Conservation (phyloP, 2,113 vertebrate species). For the Lophotis ruficrista region DNA sequence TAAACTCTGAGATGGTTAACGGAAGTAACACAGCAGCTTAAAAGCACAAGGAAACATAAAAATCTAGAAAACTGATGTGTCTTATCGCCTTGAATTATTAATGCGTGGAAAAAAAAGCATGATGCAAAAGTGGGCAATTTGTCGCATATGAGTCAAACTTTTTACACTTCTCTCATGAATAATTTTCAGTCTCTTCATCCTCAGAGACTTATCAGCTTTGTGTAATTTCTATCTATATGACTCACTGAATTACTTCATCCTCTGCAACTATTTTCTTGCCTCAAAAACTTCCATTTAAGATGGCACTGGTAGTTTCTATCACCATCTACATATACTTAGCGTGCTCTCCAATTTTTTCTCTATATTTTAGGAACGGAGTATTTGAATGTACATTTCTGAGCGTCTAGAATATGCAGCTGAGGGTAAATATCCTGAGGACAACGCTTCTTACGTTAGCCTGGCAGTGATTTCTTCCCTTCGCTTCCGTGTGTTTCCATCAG, state of each 20-base stretch:
- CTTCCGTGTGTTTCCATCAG: not conserved
- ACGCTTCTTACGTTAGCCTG: not conserved
- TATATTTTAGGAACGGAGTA: not conserved
- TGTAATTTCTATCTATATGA: not conserved
- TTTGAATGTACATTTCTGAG: not conserved
- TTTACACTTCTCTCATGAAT: not conserved
- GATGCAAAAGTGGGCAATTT: not conserved
- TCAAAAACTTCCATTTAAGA: not conserved
- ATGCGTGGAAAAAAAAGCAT: not conserved
- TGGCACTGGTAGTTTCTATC: not conserved
- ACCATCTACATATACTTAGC: not conserved
- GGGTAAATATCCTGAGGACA: not conserved
- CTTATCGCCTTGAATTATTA: not conserved
- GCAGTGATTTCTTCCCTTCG: not conserved
- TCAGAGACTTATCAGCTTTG: not conserved
- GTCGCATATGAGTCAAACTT: not conserved
- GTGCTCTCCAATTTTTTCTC: not conserved
- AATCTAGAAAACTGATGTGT: not conserved
- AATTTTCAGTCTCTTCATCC: not conserved
- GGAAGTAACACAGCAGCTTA: not conserved
- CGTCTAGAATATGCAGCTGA: not conserved
- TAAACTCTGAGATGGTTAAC: not conserved
- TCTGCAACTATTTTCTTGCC: not conserved
- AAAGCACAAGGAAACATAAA: not conserved
- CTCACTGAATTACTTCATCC: conserved; percentile 18